phyloP scores from a whole-genome alignment of 2,797 vertebrate genomes.

The Echiichthys vipera region DNA sequence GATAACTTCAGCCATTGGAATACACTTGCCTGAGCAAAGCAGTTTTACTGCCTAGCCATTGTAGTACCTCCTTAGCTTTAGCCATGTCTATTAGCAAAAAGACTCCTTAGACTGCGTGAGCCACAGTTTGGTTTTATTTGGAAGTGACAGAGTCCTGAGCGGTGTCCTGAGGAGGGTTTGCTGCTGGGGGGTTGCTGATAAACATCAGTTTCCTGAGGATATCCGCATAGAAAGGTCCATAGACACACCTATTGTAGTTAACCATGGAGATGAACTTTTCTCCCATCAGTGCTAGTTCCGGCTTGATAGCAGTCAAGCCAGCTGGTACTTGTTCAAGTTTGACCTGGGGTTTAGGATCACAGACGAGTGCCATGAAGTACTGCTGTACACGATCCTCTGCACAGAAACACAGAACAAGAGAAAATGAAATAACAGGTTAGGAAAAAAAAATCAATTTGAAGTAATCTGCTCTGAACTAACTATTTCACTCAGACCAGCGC shows the following conservation, averaged over 20 bases:
- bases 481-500: neutral
- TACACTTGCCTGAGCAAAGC: slow-evolving; percentile 23
- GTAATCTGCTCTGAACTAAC: neutral
- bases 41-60: slow-evolving; percentile 18
- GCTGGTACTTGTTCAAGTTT: slow-evolving; percentile 86
- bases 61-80: slow-evolving; percentile 14
- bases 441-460: neutral
- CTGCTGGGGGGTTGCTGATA: slow-evolving; percentile 46
- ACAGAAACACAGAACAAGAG: neutral
- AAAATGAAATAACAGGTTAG: neutral
- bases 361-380: slow-evolving; percentile 88
- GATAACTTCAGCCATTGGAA: slow-evolving; percentile 25
- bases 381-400: slow-evolving; percentile 91
- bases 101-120: neutral
- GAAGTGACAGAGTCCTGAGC: slow-evolving; percentile 44
- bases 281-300: slow-evolving; percentile 86
- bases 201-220: slow-evolving; percentile 93
- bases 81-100: slow-evolving; percentile 16
- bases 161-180: slow-evolving; percentile 34
- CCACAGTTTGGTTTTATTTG: slow-evolving; percentile 47
- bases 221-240: slow-evolving; percentile 92
- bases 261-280: slow-evolving; percentile 88
- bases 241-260: slow-evolving; percentile 93
- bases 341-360: slow-evolving; percentile 77
- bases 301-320: slow-evolving; percentile 88